Evolutionary conservation across 2,113 vertebrate genomes (phyloP), one percentile per base, ranked within the genome.

Genomic region (Colaptes auratus): DNA sequence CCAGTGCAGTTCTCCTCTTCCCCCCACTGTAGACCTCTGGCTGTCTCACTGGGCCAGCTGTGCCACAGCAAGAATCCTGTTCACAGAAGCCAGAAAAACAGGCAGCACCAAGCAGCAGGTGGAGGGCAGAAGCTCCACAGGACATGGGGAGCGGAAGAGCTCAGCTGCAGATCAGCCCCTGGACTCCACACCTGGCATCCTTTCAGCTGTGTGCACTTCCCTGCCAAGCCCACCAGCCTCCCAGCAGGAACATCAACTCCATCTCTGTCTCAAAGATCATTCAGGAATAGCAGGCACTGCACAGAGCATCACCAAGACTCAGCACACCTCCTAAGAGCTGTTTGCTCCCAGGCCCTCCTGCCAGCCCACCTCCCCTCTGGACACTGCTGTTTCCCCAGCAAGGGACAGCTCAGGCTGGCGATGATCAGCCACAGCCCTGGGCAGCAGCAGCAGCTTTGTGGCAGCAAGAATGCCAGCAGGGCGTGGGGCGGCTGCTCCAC

Each of bases 21-120:
- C 28, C 67, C 15, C 3, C 0, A 0, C 7, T 31, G 24, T 3
- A 55, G 11, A 23, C 2, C 48, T 8, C 33, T 16, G 8, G 63
- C 59, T 12, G 5, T n/a, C 64, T 52, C 60, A 1, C 35, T 0
- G 12, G 15, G 46, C 70, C 36, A 1, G 1, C 46, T 11, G 58
- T 8, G 36, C 82, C 0, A 0, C 2, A 0, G 58, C 66, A 72
- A 50, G 60, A 24, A 0, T 20, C 33, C 0, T 0, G 0, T 12
- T 0, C 28, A 14, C 5, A 0, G 0, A 5, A 48, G 44, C 7
- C 5, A 4, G 39, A 6, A 31, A 46, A 44, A 36, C 12, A 4
- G 7, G 48, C 63, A 52, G 69, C 6, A 19, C 7, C 3, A 4
- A 53, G 24, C 46, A 35, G 12, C 2, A 0, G 23, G 46, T 7